These are phyloP conservation scores for Eueremaeus valkanovi DNA, from an alignment of 2,888 invertebrate species.

Conservation along the genomic window DNA sequence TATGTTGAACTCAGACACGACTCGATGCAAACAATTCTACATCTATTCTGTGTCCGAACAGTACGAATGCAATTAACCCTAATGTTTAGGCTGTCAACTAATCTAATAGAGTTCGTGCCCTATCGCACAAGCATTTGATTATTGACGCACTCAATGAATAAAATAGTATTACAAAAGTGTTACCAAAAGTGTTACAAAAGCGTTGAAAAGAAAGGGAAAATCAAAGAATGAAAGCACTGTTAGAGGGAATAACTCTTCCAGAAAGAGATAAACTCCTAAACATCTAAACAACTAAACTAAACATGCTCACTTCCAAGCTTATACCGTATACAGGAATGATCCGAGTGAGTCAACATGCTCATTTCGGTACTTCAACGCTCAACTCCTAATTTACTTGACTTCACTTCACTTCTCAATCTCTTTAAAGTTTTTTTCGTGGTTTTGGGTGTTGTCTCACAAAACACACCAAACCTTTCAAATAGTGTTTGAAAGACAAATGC, in stretches of 20 bases:
- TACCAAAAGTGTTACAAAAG: not conserved
- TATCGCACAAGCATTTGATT: constrained; percentile 32
- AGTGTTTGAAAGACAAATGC: not conserved
- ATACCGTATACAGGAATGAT: too few relatives aligned
- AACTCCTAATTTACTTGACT: not conserved
- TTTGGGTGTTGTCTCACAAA: constrained; percentile 29
- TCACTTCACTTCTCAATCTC: not conserved
- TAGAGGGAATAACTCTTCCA: not conserved
- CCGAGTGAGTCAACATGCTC: not conserved
- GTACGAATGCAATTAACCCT: constrained; percentile 30
- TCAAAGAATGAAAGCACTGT: not conserved
- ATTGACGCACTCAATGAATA: constrained; percentile 20
- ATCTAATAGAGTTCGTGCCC: constrained; percentile 25
- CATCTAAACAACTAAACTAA: too few relatives aligned
- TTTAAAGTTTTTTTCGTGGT: not conserved
- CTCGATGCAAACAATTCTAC: not conserved
- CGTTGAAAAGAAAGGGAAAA: constrained; percentile 10
- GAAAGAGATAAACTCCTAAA: not conserved
- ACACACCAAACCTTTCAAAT: constrained; percentile 3
- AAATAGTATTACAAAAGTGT: constrained; percentile 8
- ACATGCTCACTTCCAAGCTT: too few relatives aligned
- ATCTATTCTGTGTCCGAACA: not conserved
- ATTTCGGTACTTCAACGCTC: not conserved
- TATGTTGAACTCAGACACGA: too few relatives aligned
- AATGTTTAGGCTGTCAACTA: constrained; percentile 15